Base-by-base conservation (phyloP, 2,888 invertebrate species). In the Eubasilissa splendida region DNA sequence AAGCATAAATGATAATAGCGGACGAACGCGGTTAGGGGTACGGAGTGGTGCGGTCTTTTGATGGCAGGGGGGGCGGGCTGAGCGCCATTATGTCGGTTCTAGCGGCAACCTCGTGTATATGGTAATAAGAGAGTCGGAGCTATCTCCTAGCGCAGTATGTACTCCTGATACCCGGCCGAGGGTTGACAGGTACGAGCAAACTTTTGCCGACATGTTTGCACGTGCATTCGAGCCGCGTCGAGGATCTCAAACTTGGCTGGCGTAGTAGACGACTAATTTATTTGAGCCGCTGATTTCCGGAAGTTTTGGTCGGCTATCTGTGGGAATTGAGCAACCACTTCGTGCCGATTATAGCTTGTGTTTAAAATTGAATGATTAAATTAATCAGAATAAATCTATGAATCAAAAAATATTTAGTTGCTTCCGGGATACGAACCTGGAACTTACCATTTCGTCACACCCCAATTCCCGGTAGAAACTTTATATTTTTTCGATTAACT, bases 1-100 rank as follows among this genome's bases (percentile, higher is more conserved):
- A 81, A 81, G 78, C 81, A 79, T 82, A 82, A 80, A 82, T 82
- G 82, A 79, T 82, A 82, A 79, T 79, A 70, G 80, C 71, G 71
- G 65, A 9, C 71, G n/a, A 52, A 12, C 31, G 22, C 10, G 79
- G 31, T 10, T 68, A 31, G 66, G 33, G 80, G 50, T 50, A 31
- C 4, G 52, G 65, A 54, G 56, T 71, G 52, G 22, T 60, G 80
- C 59, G 74, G 76, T 71, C 14, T 52, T 70, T 9, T 42, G 54
- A 22, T 7, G 56, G 73, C 12, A 56, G 58, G 42, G 56, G 53
- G 42, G 56, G 60, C 11, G 76, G 53, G 71, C 63, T 50, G 77
- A 56, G 73, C 59, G 76, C 80, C 79, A 82, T 82, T 82, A 82
- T 73, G 82, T 77, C 66, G 76, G 80, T 59, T 71, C 65, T 76